These are phyloP conservation scores for Oncorhynchus tshawytscha DNA, from an alignment of 2,113 vertebrate species.

Conservation along the genomic window DNA sequence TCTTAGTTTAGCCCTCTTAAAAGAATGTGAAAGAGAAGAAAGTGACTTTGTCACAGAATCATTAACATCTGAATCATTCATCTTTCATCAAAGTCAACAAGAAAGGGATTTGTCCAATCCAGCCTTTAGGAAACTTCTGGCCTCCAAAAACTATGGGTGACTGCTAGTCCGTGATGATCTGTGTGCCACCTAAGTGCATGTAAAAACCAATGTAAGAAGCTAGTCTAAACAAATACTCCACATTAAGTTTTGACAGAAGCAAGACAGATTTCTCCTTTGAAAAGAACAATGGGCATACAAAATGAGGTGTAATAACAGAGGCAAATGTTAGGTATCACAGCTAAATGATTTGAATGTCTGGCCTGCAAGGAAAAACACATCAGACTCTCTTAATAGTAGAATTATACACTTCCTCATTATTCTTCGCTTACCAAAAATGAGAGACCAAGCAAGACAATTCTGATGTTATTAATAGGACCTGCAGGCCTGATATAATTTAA, in stretches of 20 bases:
- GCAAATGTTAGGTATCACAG: too few relatives aligned
- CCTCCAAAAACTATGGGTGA: neutral
- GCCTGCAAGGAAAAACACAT: too few relatives aligned
- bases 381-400: too few relatives aligned
- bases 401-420: too few relatives aligned
- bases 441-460: too few relatives aligned
- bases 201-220: neutral
- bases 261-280: neutral
- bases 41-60: slow-evolving; percentile 33
- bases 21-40: slow-evolving; percentile 9
- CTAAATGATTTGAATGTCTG: too few relatives aligned
- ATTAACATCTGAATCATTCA: slow-evolving; percentile 43
- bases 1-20: slow-evolving; percentile 23
- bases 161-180: neutral
- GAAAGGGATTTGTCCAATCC: slow-evolving; percentile 11
- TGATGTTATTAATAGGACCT: too few relatives aligned
- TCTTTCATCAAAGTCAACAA: slow-evolving; percentile 53
- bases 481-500: too few relatives aligned
- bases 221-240: neutral
- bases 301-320: neutral
- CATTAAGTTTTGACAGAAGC: neutral
- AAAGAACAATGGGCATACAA: neutral
- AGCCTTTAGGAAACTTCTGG: neutral
- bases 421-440: too few relatives aligned
- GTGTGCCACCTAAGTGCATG: neutral